A percentile compares a stretch with the other conserved stretches of the same genome.
Evolutionary conservation across 2,797 vertebrate species (phyloP).

Genomic region (Periparus ater): DNA sequence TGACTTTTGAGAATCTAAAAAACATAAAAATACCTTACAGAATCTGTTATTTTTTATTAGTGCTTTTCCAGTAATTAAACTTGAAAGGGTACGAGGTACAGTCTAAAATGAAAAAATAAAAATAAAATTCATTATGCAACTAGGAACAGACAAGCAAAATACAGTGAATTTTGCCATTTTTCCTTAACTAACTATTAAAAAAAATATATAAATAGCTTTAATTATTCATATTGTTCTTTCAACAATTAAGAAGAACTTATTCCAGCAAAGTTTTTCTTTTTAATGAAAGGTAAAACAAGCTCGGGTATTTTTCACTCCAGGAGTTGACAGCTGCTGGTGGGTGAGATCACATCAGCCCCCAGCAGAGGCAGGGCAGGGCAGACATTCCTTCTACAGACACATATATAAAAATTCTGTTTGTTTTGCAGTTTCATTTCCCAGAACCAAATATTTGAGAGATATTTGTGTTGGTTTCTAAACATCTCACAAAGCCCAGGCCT

Average conservation of each 20-base stretch:
- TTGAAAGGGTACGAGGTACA: neutral
- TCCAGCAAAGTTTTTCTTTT: neutral
- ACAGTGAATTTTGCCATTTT: neutral
- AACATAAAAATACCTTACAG: neutral
- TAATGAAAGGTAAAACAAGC: neutral
- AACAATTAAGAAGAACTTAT: neutral
- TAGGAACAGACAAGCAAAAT: neutral
- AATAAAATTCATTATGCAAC: neutral
- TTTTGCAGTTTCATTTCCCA: slow-evolving; percentile 43
- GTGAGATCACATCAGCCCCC: neutral
- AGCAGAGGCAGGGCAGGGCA: neutral
- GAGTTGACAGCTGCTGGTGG: neutral
- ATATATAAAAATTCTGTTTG: neutral
- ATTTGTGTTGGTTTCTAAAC: slow-evolving; percentile 56
- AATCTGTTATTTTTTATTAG: neutral
- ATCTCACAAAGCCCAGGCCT: slow-evolving; percentile 20
- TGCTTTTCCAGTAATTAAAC: neutral
- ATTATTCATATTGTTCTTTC: neutral
- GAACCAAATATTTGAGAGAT: slow-evolving; percentile 20
- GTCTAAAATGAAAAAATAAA: neutral
- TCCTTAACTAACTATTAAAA: neutral
- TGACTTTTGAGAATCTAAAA: neutral
- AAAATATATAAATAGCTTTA: neutral
- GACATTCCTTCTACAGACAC: neutral
- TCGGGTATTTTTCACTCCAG: neutral